These are phyloP conservation scores for Drosophila sp. DNA, from an alignment of 1,140 invertebrate genomes.

Conservation along the genomic window DNA sequence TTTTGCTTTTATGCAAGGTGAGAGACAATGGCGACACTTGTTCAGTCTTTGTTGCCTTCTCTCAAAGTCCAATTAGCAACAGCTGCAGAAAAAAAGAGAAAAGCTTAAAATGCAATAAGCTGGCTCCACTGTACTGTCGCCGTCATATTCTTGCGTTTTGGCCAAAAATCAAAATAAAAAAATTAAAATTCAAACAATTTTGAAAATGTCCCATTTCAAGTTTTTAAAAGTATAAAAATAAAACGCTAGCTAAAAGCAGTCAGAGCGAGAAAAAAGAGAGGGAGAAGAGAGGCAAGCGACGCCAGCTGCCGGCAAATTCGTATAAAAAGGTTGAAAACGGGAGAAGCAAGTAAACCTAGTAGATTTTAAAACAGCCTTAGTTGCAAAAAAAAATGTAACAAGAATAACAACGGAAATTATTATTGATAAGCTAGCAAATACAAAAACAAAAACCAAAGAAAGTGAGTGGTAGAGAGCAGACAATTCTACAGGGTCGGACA, in stretches of 20 bases:
- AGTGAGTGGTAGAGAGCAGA: slow-evolving; percentile 3
- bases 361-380: slow-evolving; percentile 19
- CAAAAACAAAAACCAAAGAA: slow-evolving; percentile 36
- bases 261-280: slow-evolving; percentile 23
- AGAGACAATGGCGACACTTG: background rate
- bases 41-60: background rate
- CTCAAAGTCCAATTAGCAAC: slow-evolving; percentile 14
- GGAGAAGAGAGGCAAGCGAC: slow-evolving; percentile 24
- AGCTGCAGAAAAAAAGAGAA: background rate
- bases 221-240: slow-evolving; percentile 69
- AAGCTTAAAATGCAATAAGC: slow-evolving; percentile 5
- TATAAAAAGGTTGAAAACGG: slow-evolving; percentile 7
- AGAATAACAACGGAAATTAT: slow-evolving; percentile 48
- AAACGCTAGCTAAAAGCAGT: slow-evolving; percentile 54
- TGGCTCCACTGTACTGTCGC: slow-evolving; percentile 35
- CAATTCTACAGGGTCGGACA: background rate
- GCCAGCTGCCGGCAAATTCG: slow-evolving; percentile 48
- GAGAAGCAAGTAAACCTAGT: background rate
- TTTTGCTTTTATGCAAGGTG: background rate
- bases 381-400: slow-evolving; percentile 27
- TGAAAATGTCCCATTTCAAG: slow-evolving; percentile 68
- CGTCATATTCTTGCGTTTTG: slow-evolving; percentile 59
- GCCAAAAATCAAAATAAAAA: slow-evolving; percentile 72
- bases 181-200: slow-evolving; percentile 23
- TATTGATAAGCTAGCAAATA: slow-evolving; percentile 47